A percentile compares a stretch with the other conserved stretches of the same genome.
Conservation (phyloP, 1,140 invertebrate genomes). For the Panagrolaimus sp. region DNA sequence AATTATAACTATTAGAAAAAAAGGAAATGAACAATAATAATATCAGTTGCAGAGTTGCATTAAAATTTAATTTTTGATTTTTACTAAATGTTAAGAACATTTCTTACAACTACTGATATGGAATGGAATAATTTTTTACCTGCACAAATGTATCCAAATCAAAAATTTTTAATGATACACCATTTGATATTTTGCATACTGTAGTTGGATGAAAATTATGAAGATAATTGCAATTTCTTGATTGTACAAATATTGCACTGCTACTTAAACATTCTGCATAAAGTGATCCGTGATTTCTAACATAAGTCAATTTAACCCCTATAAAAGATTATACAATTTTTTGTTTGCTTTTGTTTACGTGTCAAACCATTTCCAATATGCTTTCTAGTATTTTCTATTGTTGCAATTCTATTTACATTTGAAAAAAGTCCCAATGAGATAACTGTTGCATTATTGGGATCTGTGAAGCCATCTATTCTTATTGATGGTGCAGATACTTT, state of each 20-base stretch:
- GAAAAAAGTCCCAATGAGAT: conserved; percentile 91
- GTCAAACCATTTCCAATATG: conserved; percentile 78
- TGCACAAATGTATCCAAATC: conserved; percentile 51
- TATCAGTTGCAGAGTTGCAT: no score
- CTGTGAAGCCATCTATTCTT: conserved; percentile 85
- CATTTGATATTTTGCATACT: conserved; percentile 61
- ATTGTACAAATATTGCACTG: conserved; percentile 64
- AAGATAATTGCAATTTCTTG: conserved; percentile 63
- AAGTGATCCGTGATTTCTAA: conserved; percentile 54
- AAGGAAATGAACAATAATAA: no score
- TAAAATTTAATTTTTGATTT: no score
- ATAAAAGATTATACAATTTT: background rate
- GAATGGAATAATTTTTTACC: no score
- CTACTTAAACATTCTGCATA: conserved; percentile 63
- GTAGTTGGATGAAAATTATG: conserved; percentile 63
- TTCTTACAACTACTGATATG: no score
- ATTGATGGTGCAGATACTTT: conserved; percentile 24
- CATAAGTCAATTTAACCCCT: conserved; percentile 55
- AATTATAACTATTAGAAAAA: no score
- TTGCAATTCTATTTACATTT: conserved; percentile 95
- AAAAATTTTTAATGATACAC: conserved; percentile 58
- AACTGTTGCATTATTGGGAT: conserved; percentile 80
- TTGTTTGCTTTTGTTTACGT: no score
- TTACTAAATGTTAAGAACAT: no score
- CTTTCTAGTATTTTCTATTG: conserved; percentile 89